Percentiles rank a stretch among this genome's conserved stretches.
Conservation (phyloP, 2,888 invertebrate genomes). For the Tetragnatha montana region DNA sequence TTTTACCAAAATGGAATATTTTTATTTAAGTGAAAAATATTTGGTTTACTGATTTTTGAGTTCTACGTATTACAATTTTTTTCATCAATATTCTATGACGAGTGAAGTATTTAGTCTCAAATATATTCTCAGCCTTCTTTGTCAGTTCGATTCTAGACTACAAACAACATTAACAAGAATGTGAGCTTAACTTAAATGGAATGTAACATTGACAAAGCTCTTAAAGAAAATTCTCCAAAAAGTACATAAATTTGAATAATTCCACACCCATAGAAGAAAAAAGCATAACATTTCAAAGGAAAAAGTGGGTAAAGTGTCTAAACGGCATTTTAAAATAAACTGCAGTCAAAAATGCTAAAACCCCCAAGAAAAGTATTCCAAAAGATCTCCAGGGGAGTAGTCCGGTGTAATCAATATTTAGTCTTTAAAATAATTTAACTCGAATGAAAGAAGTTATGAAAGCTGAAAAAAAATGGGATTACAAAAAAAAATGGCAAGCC, state of each 20-base stretch:
- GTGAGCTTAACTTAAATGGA: too few species aligned
- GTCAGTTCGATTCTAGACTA: too few species aligned
- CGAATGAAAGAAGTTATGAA: constrained; percentile 7
- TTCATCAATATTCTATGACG: too few species aligned
- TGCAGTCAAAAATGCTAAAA: neutral
- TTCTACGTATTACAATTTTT: too few species aligned
- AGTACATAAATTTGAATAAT: constrained; percentile 37
- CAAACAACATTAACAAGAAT: too few species aligned
- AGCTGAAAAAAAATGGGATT: neutral
- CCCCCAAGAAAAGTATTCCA: neutral
- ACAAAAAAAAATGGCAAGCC: constrained; percentile 31
- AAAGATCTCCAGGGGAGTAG: neutral
- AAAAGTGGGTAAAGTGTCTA: neutral
- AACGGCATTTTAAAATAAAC: neutral
- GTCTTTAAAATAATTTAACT: constrained; percentile 32
- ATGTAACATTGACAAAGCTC: constrained; percentile 3
- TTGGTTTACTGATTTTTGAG: too few species aligned
- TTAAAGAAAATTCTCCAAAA: constrained; percentile 1
- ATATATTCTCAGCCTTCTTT: too few species aligned
- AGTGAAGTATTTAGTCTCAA: too few species aligned
- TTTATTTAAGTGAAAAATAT: too few species aligned
- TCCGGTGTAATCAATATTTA: constrained; percentile 27
- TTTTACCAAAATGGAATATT: too few species aligned
- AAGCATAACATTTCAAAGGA: neutral
- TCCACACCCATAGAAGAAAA: neutral